Evolutionary conservation across 1,140 invertebrate species (phyloP).

Genomic region (Kradibia gibbosae): DNA sequence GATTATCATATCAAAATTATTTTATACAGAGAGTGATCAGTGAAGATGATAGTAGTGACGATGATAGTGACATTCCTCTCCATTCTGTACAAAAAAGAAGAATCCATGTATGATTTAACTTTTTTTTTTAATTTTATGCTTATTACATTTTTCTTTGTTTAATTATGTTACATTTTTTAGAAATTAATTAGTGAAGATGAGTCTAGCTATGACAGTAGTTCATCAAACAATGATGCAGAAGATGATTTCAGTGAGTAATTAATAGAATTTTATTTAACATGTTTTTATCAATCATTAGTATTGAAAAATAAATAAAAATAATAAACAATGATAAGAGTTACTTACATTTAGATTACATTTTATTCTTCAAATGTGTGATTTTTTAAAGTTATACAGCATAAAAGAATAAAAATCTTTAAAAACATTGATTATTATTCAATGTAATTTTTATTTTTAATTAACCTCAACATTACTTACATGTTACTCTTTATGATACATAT

Average conservation of each 20-base stretch:
- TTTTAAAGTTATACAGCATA: too few relatives aligned
- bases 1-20: slow-evolving; percentile 3
- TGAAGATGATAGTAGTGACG: slow-evolving; percentile 65
- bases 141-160: background rate
- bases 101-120: slow-evolving; percentile 60
- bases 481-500: background rate
- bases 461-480: too few relatives aligned
- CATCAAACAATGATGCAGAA: slow-evolving; percentile 1
- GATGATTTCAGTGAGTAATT: slow-evolving; percentile 37
- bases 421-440: too few relatives aligned
- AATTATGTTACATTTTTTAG: slow-evolving; percentile 53
- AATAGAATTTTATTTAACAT: background rate
- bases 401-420: too few relatives aligned
- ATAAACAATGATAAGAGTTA: too few relatives aligned
- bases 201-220: slow-evolving; percentile 56
- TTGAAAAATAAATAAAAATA: too few relatives aligned
- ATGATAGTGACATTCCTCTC: slow-evolving; percentile 62
- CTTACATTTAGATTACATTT: too few relatives aligned
- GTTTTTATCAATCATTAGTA: too few relatives aligned
- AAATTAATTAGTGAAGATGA: slow-evolving; percentile 65
- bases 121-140: background rate
- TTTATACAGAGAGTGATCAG: slow-evolving; percentile 58
- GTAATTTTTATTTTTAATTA: too few relatives aligned
- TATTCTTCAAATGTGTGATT: too few relatives aligned
- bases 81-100: slow-evolving; percentile 60